Conservation (phyloP, 2,888 invertebrate genomes). For the Crepidodera aurea region DNA sequence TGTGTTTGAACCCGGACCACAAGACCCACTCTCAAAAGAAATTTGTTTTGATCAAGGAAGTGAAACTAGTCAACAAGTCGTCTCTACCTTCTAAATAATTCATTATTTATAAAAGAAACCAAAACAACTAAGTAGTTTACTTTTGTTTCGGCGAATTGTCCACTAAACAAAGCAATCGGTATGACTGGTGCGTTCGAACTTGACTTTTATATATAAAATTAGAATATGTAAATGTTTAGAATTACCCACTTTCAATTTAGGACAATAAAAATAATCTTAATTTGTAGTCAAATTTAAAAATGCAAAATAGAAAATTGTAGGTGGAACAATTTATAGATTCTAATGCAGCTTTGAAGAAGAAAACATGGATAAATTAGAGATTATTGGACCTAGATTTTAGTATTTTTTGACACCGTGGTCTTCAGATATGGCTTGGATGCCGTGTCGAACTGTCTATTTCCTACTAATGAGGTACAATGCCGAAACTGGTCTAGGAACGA, state of each 20-base stretch:
- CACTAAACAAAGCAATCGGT: neutral
- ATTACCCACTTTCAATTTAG: neutral
- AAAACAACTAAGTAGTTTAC: neutral
- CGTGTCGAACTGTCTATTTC: too few species aligned
- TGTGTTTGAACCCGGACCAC: neutral
- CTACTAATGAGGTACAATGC: too few species aligned
- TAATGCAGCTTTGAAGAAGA: too few species aligned
- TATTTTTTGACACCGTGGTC: too few species aligned
- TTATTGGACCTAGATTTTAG: too few species aligned
- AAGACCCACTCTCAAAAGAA: neutral
- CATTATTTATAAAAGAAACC: neutral
- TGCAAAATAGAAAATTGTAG: too few species aligned
- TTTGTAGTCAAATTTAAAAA: too few species aligned
- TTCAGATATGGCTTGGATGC: too few species aligned
- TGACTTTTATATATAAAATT: neutral
- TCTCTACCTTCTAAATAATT: neutral
- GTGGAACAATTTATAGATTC: too few species aligned
- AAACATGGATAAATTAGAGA: too few species aligned
- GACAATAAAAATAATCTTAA: too few species aligned
- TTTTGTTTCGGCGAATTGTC: neutral
- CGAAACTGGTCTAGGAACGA: too few species aligned
- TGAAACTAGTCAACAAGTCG: neutral
- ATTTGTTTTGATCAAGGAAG: constrained; percentile 3
- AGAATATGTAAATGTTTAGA: neutral
- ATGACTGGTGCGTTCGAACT: neutral